Evolutionary conservation across 1,140 invertebrate genomes (phyloP), one percentile per base, ranked within the genome.

Genomic region (Drosophila parabipectinata): DNA sequence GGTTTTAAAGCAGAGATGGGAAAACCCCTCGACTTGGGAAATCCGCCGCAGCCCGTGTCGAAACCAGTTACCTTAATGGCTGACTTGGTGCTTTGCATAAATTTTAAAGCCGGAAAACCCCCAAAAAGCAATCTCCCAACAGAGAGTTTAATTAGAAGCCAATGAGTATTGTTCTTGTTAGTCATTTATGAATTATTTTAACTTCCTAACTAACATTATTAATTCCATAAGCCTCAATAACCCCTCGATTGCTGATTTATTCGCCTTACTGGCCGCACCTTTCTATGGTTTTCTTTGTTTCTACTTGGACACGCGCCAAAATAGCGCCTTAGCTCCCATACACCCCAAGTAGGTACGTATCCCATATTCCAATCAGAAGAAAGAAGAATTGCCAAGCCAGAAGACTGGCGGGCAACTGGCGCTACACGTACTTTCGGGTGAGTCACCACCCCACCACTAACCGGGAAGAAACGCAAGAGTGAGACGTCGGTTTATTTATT

Each of bases 221-320:
- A 18, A 18, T 18, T 18, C 18, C 18, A 1, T 18, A 18, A 1
- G 18, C 18, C 18, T 18, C 1, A 1, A 18, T 18, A 18, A 18
- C 1, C 21, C 21, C 21, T 21, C 2, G 21, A 21, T 21, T 18
- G 34, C 58, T 58, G 69, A 57, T 72, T 57, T 62, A 48, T 37
- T 75, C 37, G 62, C 61, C 59, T 15, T 51, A 44, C 52, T 37
- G 45, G 37, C 64, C 57, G 56, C 69, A 69, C 62, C 63, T 68
- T 45, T 30, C 34, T 18, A 30, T 55, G 58, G 45, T 68, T 68
- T 73, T 48, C 28, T 72, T 54, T 63, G 59, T 67, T 50, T 74
- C 47, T 47, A 57, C 64, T 83, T 83, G 79, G 79, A 73, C 79
- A 79, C 75, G 76, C 51, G 79, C 79, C 79, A 83, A 83, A 77